phyloP scores from a whole-genome alignment of 2,888 invertebrate genomes.

The Cyrtodaria siliqua region DNA sequence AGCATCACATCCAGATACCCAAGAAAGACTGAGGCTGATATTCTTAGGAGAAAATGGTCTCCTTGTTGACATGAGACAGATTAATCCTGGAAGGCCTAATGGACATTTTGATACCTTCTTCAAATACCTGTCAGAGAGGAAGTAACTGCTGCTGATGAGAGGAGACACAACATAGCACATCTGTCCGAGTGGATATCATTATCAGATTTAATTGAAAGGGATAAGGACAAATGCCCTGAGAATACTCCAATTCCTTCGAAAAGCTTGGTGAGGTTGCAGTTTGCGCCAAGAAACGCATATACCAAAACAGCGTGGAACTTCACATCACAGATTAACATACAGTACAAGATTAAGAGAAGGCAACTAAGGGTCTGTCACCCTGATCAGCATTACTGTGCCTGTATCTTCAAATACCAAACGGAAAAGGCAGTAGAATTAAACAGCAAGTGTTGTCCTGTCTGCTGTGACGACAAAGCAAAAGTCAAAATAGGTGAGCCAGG shows the following conservation, averaged over 20 bases:
- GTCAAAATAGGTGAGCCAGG: slow-evolving; percentile 42
- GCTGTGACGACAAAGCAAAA: slow-evolving; percentile 53
- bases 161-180: slow-evolving; percentile 26
- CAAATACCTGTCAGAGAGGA: slow-evolving; percentile 20
- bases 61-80: slow-evolving; percentile 29
- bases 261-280: slow-evolving; percentile 55
- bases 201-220: slow-evolving; percentile 38
- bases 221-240: slow-evolving; percentile 47
- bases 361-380: slow-evolving; percentile 47
- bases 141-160: slow-evolving; percentile 51
- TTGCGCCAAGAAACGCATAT: slow-evolving; percentile 58
- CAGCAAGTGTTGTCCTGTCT: neutral
- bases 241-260: slow-evolving; percentile 53
- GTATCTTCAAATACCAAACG: slow-evolving; percentile 58
- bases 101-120: slow-evolving; percentile 43
- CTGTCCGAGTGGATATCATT: slow-evolving; percentile 5
- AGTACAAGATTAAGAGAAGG: slow-evolving; percentile 60
- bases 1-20: slow-evolving; percentile 36
- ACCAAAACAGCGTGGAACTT: slow-evolving; percentile 41
- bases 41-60: slow-evolving; percentile 45
- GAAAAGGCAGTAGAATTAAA: slow-evolving; percentile 31
- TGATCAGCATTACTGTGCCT: slow-evolving; percentile 55
- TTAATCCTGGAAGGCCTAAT: slow-evolving; percentile 51
- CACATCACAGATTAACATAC: slow-evolving; percentile 43
- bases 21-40: slow-evolving; percentile 43